Evolutionary conservation across 2,797 vertebrate species (phyloP), one percentile per base, ranked within the genome.

Genomic region (Spondyliosoma cantharus): DNA sequence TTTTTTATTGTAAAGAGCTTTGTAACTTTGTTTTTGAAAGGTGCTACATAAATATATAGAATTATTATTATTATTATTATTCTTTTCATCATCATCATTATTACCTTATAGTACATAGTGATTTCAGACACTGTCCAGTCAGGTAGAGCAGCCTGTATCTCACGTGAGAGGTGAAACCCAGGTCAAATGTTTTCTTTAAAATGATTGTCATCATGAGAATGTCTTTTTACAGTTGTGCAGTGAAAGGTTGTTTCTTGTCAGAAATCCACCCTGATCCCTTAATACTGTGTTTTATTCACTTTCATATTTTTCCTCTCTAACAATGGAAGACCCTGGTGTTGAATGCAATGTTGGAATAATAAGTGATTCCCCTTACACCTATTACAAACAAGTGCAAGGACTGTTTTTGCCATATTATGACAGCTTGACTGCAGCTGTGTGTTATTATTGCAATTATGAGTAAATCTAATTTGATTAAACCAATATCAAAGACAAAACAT

Each of bases 401-500:
- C 63, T 73, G 53, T 78, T 83, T 79, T 74, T 6, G 24, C 16
- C 56, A 19, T 76, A 71, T 68, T 74, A 56, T 82, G 81, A 80
- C 86, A 86, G 81, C 87, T 84, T 76, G 76, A 71, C 78, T 75
- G 58, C 85, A 88, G 79, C 85, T 91, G 85, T 72, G 22, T 76
- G 64, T 7, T 78, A 78, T 85, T 83, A 84, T 48, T 74, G 76
- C 62, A 87, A 82, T 89, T 78, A 78, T 46, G 67, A 66, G 65
- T 45, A 27, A 86, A 80, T 88, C 53, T 66, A 42, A 78, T 77
- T 80, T 58, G 52, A 83, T 87, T 82, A 80, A 78, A 80, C 49
- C 12, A 49, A 78, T 65, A 76, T 77, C 70, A 80, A 77, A 83
- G 67, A 77, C 20, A 71, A 54, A 56, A 25, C 11, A n/a, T 24